These are phyloP conservation scores for Litocranius walleri DNA, from an alignment of 2,113 vertebrate genomes.

Conservation along the genomic window DNA sequence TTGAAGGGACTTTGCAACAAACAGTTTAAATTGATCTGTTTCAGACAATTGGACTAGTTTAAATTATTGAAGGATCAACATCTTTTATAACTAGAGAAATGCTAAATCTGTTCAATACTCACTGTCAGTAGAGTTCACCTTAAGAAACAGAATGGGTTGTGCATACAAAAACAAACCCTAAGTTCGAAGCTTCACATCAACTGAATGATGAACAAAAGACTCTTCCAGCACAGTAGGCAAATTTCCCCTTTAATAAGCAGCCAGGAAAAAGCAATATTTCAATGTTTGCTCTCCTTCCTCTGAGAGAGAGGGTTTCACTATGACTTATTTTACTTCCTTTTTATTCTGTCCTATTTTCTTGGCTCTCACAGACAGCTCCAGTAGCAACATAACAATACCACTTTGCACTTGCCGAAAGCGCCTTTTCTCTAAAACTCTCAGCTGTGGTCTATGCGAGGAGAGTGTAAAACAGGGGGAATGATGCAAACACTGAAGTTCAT, in stretches of 20 bases:
- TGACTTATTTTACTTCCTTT: conserved; percentile 63
- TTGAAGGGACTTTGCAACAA: not conserved
- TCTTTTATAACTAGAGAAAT: conserved; percentile 42
- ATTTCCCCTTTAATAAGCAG: conserved; percentile 64
- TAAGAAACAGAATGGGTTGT: conserved; percentile 30
- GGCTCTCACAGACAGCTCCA: conserved; percentile 67
- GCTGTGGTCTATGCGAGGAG: conserved; percentile 70
- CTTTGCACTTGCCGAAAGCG: conserved; percentile 71
- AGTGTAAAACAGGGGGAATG: conserved; percentile 64
- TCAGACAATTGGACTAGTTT: not conserved
- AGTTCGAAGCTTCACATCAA: conserved; percentile 36
- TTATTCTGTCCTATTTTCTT: conserved; percentile 60
- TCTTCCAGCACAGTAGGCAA: conserved; percentile 64
- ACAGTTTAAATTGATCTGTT: not conserved
- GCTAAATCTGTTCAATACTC: conserved; percentile 17
- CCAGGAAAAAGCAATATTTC: conserved; percentile 66
- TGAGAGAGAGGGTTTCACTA: conserved; percentile 64
- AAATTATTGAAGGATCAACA: conserved; percentile 29
- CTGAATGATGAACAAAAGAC: conserved; percentile 46
- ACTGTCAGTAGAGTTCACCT: conserved; percentile 24
- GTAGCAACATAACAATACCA: conserved; percentile 67
- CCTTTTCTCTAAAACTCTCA: conserved; percentile 66
- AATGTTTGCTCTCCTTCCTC: conserved; percentile 63
- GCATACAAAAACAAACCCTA: conserved; percentile 42
- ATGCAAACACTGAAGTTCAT: conserved; percentile 56